A percentile compares a stretch with the other conserved stretches of the same genome.
Evolutionary conservation across 2,797 vertebrate species (phyloP).

Genomic region (Falco naumanni): DNA sequence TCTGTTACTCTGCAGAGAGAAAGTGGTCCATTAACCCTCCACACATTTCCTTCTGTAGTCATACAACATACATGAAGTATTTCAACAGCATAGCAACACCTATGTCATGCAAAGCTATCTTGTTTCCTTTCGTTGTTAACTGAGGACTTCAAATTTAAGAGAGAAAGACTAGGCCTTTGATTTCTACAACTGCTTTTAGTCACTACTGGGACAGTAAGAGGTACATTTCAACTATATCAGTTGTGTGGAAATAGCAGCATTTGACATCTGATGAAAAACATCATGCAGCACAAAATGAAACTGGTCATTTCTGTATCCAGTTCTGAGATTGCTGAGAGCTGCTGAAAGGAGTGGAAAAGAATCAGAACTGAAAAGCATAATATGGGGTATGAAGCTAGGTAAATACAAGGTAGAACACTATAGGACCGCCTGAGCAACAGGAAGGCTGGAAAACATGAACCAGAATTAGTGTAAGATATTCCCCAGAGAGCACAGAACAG

Average conservation of each 20-base stretch:
- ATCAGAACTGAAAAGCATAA: not conserved
- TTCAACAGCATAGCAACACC: not conserved
- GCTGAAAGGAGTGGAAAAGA: not conserved
- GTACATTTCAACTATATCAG: not conserved
- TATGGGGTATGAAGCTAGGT: not conserved
- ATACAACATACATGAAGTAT: not conserved
- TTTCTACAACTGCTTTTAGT: not conserved
- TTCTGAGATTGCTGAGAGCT: not conserved
- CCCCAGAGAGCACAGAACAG: not conserved
- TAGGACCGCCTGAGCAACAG: not conserved
- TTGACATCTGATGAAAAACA: not conserved
- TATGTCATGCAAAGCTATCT: not conserved
- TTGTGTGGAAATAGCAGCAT: not conserved
- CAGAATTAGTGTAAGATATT: not conserved
- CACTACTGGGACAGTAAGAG: not conserved
- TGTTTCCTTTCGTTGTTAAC: not conserved
- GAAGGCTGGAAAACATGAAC: not conserved
- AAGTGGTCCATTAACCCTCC: not conserved
- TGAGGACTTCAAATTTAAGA: not conserved
- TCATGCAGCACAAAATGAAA: not conserved
- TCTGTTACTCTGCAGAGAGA: constrained; percentile 88
- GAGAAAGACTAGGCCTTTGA: not conserved
- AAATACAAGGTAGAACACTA: not conserved
- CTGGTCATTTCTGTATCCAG: not conserved
- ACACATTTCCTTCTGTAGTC: not conserved